Conservation (phyloP, 2,113 vertebrate species). For the Limnothrissa miodon region DNA sequence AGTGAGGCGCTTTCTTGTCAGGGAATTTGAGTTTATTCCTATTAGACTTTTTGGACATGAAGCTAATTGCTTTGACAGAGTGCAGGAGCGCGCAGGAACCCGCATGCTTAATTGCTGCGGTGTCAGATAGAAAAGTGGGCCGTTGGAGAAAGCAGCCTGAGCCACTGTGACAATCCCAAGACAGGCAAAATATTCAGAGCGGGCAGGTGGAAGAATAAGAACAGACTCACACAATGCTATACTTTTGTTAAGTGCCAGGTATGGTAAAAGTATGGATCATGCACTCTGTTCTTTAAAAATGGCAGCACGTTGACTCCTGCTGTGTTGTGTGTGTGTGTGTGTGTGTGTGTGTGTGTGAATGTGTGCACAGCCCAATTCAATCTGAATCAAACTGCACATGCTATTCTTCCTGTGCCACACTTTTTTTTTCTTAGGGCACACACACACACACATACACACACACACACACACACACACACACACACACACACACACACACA, state of each 20-base stretch:
- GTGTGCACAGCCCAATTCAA: too few species aligned
- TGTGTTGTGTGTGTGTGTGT: too few species aligned
- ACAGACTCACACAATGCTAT: constrained; percentile 17
- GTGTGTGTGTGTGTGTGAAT: too few species aligned
- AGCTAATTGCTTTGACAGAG: constrained; percentile 20
- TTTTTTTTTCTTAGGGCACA: background rate
- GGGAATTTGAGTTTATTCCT: background rate
- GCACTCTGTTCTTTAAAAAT: background rate
- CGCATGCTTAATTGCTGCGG: constrained; percentile 3
- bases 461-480: background rate
- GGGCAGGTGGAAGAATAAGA: background rate
- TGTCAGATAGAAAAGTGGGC: background rate
- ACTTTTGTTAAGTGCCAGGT: background rate
- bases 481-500: background rate
- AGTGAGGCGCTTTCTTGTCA: background rate
- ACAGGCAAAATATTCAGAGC: background rate
- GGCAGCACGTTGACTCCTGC: background rate
- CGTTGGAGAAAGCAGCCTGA: background rate
- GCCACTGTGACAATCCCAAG: background rate
- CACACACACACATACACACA: background rate
- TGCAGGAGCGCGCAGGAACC: background rate
- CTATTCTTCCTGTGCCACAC: background rate
- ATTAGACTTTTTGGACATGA: background rate
- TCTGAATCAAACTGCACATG: background rate
- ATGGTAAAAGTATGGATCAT: background rate